Conservation (phyloP, 2,797 vertebrate species). For the Siniperca scherzeri region DNA sequence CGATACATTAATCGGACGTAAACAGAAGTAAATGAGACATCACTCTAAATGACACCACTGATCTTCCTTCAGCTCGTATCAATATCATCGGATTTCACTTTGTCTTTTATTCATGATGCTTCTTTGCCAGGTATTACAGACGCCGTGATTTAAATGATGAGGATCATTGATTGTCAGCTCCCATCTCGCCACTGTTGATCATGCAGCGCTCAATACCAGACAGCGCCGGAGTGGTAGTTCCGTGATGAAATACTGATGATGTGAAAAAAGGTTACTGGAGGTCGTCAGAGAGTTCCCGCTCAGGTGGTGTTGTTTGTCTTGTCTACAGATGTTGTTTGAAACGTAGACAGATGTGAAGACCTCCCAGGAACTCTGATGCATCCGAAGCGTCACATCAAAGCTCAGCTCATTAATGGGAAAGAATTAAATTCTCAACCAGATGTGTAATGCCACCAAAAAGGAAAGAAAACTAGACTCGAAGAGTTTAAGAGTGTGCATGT, state of each 20-base stretch:
- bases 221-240: constrained; percentile 4
- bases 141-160: constrained; percentile 48
- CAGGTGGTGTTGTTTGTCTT: constrained; percentile 71
- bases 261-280: constrained; percentile 50
- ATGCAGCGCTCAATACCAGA: constrained; percentile 38
- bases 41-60: constrained; percentile 26
- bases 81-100: constrained; percentile 58
- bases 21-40: constrained; percentile 54
- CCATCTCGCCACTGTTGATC: constrained; percentile 47
- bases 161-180: constrained; percentile 59
- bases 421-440: constrained; percentile 49
- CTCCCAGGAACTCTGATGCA: constrained; percentile 72
- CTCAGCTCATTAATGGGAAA: constrained; percentile 69
- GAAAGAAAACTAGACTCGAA: neutral
- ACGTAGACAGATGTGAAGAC: constrained; percentile 81
- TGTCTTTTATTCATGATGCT: constrained; percentile 61
- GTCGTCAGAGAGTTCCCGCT: constrained; percentile 49
- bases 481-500: neutral
- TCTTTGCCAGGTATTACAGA: constrained; percentile 43
- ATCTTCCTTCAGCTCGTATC: constrained; percentile 51
- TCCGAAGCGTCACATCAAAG: constrained; percentile 85
- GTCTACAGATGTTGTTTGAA: constrained; percentile 80
- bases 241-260: constrained; percentile 54
- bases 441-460: constrained; percentile 31
- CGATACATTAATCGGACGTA: constrained; percentile 24